A percentile compares a stretch with the other conserved stretches of the same genome.
Conservation (phyloP, 2,113 vertebrate genomes). For the Melanocharis versteri region DNA sequence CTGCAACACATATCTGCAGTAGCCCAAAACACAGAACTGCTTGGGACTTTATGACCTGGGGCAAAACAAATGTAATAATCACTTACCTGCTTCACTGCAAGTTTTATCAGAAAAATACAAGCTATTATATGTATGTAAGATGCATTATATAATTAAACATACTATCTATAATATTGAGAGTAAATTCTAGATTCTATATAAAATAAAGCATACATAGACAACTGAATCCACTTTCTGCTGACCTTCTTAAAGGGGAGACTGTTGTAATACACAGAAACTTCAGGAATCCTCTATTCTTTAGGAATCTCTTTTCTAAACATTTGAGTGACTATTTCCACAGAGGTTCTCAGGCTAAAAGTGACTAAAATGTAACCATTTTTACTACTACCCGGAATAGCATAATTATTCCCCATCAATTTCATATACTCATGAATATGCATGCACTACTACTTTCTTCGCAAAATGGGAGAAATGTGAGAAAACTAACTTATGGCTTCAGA, state of each 20-base stretch:
- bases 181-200: not conserved
- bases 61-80: not conserved
- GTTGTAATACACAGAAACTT: not conserved
- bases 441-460: not conserved
- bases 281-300: not conserved
- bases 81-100: not conserved
- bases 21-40: not conserved
- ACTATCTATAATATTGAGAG: not conserved
- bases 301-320: not conserved
- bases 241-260: not conserved
- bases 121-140: not conserved
- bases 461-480: conserved; percentile 20
- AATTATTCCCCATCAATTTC: conserved; percentile 27
- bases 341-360: not conserved
- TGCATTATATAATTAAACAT: not conserved
- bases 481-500: conserved; percentile 28
- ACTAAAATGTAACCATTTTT: conserved; percentile 21
- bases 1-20: not conserved
- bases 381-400: not conserved
- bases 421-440: conserved; percentile 23
- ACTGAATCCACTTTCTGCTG: not conserved
- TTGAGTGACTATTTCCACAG: not conserved
- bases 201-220: not conserved
- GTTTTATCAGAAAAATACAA: not conserved
- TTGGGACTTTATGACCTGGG: not conserved